Evolutionary conservation across 2,888 invertebrate genomes (phyloP), one percentile per base, ranked within the genome.

Genomic region (Monoplex corrugatus): DNA sequence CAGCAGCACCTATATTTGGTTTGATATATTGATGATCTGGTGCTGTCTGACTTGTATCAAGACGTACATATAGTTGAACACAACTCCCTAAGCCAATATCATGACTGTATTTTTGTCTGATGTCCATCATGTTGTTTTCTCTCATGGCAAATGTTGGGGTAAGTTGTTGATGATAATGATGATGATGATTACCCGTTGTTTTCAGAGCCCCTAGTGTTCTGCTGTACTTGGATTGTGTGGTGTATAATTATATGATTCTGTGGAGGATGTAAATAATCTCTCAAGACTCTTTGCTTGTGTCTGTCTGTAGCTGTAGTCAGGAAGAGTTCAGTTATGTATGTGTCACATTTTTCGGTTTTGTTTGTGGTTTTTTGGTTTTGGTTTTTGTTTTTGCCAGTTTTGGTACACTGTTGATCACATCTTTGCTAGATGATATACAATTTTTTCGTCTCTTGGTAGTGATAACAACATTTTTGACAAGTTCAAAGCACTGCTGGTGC

Each of bases 401-500:
- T 57, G 84, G 84, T 57, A 45, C 38, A 84, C 84, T 84, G 84
- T 84, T 84, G 84, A 84, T 57, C 84, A 38, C 35, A 57, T 57
- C 57, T 45, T 57, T 57, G 32, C 38, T 57, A 50, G 50, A 83
- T n/a, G n/a, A 45, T 45, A 45, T 83, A 45, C 45, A 45, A 44
- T 80, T 68, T 40, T 80, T 40, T 80, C 28, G 40, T 43, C 13
- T 83, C 82, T 32, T 45, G 82, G 82, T 83, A 45, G 82, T 84
- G 84, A 84, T 84, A 84, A 80, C 78, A 80, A 80, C 78, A 80
- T 83, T 40, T 84, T 57, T 84, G 32, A 23, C n/a, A 50, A 57
- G 5, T 44, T 57, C 13, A 57, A 5, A 50, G 84, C 84, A 84
- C 57, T 84, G 84, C 84, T 84, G 84, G 84, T 84, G 84, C 84